phyloP scores from a whole-genome alignment of 2,888 invertebrate genomes.

The Lepidocyrtinus sp. region DNA sequence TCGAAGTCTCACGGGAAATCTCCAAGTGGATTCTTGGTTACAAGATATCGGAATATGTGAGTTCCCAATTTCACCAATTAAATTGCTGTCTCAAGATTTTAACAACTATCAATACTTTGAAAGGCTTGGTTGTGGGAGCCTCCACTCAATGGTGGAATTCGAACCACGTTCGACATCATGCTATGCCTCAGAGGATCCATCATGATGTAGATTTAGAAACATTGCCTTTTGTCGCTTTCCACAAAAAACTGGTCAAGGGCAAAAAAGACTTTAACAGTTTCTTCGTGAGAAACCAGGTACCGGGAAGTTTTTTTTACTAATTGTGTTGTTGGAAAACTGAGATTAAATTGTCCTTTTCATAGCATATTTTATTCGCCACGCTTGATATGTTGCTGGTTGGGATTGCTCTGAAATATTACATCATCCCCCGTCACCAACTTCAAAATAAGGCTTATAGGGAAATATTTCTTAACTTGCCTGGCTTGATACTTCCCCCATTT shows the following conservation, averaged over 20 bases:
- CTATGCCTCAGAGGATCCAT: conserved; percentile 66
- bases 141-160: conserved; percentile 64
- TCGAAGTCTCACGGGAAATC: conserved; percentile 64
- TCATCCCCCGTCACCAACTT: neutral
- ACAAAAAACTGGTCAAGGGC: conserved; percentile 54
- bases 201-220: conserved; percentile 67
- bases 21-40: conserved; percentile 56
- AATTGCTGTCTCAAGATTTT: neutral
- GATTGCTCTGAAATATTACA: neutral
- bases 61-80: neutral
- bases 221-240: conserved; percentile 66
- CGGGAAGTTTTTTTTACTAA: neutral
- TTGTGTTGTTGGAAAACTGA: too few species aligned
- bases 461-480: neutral
- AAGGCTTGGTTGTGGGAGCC: conserved; percentile 64
- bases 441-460: neutral
- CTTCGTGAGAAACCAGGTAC: conserved; percentile 30
- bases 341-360: neutral
- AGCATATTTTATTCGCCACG: conserved; percentile 10
- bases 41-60: conserved; percentile 5
- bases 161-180: conserved; percentile 67
- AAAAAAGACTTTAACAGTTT: conserved; percentile 17
- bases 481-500: too few species aligned
- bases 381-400: neutral
- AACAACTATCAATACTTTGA: neutral